Evolutionary conservation across 2,797 vertebrate genomes (phyloP), one percentile per base, ranked within the genome.

Genomic region (Scolopax bukidnonensis): DNA sequence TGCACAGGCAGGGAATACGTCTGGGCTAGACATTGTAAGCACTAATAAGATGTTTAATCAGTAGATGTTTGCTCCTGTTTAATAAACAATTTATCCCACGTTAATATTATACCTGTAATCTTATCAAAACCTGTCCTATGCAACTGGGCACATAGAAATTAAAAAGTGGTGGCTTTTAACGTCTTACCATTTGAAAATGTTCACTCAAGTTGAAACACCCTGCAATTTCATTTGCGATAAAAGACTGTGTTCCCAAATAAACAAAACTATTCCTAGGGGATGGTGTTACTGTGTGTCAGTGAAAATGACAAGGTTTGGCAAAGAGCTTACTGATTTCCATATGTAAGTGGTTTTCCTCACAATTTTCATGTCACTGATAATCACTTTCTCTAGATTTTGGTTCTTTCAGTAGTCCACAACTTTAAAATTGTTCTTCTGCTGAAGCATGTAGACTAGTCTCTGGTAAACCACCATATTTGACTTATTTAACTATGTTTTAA

Each of bases 401-500:
- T 78, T 73, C 87, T 94, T 91, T 88, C 73, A 77, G 53, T 68
- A 85, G 59, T 57, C 23, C 25, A 85, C 27, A 87, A 67, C 38
- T 92, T 82, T 16, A 79, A 95, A 91, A 91, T 21, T 83, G 47
- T 13, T 59, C 32, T 77, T 86, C 69, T 86, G 68, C 83, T 97
- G 70, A 95, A 97, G 93, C 93, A 93, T 82, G 91, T 80, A 89
- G 45, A 50, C 36, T 96, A 77, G 60, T 92, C 89, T 92, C 93
- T 78, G 78, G 77, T 95, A 96, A 97, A 94, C 79, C 89, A 97
- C 80, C 79, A 65, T 93, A 91, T 91, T 96, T 96, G 76, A 97
- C 96, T 87, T 92, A 91, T 87, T 91, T 93, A 89, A 89, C 74
- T 94, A 78, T 95, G 89, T 97, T 97, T 94, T 95, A 92, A 95